Conservation (phyloP, 2,888 invertebrate species). For the Mactromeris polynyma region DNA sequence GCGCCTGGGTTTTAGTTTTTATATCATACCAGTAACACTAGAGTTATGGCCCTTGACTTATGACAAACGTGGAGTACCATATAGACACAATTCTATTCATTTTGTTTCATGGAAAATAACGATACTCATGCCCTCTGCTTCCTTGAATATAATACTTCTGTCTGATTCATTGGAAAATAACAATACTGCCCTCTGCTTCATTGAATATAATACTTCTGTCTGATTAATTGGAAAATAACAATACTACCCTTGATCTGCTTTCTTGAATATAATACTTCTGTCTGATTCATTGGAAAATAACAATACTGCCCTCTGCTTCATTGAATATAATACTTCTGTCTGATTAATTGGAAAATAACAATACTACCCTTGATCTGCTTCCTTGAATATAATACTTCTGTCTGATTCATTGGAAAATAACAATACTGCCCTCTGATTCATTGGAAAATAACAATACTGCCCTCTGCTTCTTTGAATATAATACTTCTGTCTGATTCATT, state of each 20-base stretch:
- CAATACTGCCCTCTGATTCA: too few species aligned
- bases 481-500: not conserved
- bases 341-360: too few species aligned
- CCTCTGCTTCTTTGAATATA: not conserved
- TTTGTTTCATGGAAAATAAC: not conserved
- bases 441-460: not conserved
- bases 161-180: conserved; percentile 6
- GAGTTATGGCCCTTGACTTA: too few species aligned
- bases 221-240: too few species aligned
- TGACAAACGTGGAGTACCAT: too few species aligned
- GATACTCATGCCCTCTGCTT: not conserved
- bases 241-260: too few species aligned
- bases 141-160: not conserved
- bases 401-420: too few species aligned
- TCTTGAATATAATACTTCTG: not conserved
- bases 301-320: not conserved
- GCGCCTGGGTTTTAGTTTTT: too few species aligned
- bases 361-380: too few species aligned
- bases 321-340: not conserved
- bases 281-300: not conserved
- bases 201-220: not conserved
- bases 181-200: too few species aligned
- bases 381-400: not conserved
- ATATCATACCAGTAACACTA: too few species aligned
- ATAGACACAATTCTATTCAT: not conserved